Evolutionary conservation across 2,797 vertebrate species (phyloP), one percentile per base, ranked within the genome.

Genomic region (Crocodylus rhombifer): DNA sequence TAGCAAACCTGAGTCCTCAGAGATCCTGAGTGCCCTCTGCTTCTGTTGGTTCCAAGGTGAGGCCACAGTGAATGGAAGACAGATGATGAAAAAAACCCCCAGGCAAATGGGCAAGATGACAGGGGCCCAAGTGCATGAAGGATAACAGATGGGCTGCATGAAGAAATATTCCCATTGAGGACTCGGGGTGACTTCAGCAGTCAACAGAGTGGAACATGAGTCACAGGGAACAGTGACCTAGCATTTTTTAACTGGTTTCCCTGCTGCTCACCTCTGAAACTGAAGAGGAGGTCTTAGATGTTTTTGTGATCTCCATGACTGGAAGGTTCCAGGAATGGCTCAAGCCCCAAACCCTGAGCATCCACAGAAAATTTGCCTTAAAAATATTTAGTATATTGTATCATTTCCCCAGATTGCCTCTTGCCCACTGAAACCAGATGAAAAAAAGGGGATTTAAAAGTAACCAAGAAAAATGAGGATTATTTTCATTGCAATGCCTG

Each of bases 381-480:
- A 87, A 83, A 61, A 74, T 79, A 78, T 62, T 84, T 67, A 80
- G 80, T 81, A 65, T 61, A 73, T 93, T 86, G 82, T 7, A 6
- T 33, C 82, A 20, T 90, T 91, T 92, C 61, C 87, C 92, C 88
- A 91, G 56, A 93, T 74, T 67, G 92, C n/a, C 88, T 92, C 86
- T 76, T 84, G 90, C 87, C 78, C 3, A 16, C 62, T n/a, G 64
- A 79, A 93, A 56, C 60, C 74, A 89, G 73, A 73, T 0, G 6
- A 91, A 95, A 93, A 71, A 82, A 95, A 89, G 15, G 28, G 28
- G n/a, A 51, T 51, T 51, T 51, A 51, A 51, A 55, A 62, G 57
- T 33, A 28, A 30, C n/a, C n/a, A 20, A 55, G 57, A 28, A 76
- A 33, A 57, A 80, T 69, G 18, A 61, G 15, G 26, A 17, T 30